Percentiles rank a stretch among this genome's conserved stretches.
Evolutionary conservation across 2,797 vertebrate genomes (phyloP).

Genomic region (Decapterus maruadsi): DNA sequence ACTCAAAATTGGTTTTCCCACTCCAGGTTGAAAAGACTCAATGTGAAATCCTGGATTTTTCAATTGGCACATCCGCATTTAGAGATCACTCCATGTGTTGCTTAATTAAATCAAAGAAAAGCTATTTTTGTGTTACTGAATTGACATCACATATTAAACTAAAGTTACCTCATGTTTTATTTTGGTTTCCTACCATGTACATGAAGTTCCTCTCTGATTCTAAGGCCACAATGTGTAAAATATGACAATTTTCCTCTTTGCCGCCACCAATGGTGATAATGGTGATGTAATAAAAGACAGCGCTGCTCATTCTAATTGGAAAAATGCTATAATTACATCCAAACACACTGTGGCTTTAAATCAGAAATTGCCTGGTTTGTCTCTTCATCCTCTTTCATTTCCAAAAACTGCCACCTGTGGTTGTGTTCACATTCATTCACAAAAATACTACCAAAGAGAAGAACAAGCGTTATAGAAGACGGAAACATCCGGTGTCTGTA

Average conservation of each 20-base stretch:
- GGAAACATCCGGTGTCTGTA: neutral
- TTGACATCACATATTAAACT: conserved; percentile 34
- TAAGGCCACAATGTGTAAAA: neutral
- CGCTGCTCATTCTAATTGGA: neutral
- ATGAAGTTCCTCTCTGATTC: neutral
- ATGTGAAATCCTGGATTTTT: conserved; percentile 1
- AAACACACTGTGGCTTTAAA: neutral
- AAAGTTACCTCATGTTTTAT: conserved; percentile 5
- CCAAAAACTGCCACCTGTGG: neutral
- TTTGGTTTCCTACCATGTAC: neutral
- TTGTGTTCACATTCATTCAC: neutral
- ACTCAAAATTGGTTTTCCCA: neutral
- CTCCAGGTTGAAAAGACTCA: conserved; percentile 1
- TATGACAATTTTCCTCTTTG: neutral
- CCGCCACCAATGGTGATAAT: neutral
- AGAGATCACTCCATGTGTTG: neutral
- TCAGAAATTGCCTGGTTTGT: neutral
- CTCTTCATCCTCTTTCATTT: no score
- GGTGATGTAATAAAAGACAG: neutral
- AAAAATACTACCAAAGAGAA: neutral
- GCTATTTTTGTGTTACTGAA: conserved; percentile 34
- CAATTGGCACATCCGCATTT: neutral
- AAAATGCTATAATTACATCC: neutral
- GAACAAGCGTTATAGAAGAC: neutral
- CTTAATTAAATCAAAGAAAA: conserved; percentile 29